Base-by-base conservation (phyloP, 2,888 invertebrate species). In the Chrysodeixis includens region DNA sequence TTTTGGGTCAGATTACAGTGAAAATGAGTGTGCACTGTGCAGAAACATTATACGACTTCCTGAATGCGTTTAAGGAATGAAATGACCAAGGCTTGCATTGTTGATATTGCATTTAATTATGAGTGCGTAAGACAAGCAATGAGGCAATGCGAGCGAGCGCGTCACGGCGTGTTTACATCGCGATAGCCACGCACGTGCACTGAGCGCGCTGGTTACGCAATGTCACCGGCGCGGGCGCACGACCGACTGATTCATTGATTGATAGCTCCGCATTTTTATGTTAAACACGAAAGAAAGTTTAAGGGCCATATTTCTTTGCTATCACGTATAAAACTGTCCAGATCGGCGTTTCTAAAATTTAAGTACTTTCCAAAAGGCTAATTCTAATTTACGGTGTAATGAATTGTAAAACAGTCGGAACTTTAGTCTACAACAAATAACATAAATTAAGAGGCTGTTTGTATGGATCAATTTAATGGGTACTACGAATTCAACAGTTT, bases 161-260 rank as follows among this genome's bases (percentile, higher is more conserved):
- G 62, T 65, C 66, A 56, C 18, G 30, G 44, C 44, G 51, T 81
- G 78, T 81, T 83, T 77, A 77, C 76, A 66, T 51, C 22, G 40
- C 57, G 80, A 76, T 75, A 77, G 46, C 69, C 14, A 53, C 62
- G 68, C 81, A 79, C 79, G 84, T 79, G 81, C 80, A 74, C 70
- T 57, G 62, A n/a, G n/a, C n/a, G n/a, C n/a, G 68, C 71, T 57
- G 30, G 32, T 79, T 76, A 61, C 74, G 76, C 81, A 83, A 82
- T 71, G 66, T 56, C 71, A 69, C 46, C 62, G 65, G 76, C 64
- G 56, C 66, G 22, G 59, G 60, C 55, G 64, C 61, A 49, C 53
- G 49, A 35, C 35, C 61, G 30, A 63, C 65, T 81, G 82, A 81
- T 78, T 78, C 78, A 81, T 78, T 76, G 67, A 79, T 76, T 68